These are phyloP conservation scores for Furcifer pardalis DNA, from an alignment of 2,797 vertebrate genomes.

Conservation along the genomic window DNA sequence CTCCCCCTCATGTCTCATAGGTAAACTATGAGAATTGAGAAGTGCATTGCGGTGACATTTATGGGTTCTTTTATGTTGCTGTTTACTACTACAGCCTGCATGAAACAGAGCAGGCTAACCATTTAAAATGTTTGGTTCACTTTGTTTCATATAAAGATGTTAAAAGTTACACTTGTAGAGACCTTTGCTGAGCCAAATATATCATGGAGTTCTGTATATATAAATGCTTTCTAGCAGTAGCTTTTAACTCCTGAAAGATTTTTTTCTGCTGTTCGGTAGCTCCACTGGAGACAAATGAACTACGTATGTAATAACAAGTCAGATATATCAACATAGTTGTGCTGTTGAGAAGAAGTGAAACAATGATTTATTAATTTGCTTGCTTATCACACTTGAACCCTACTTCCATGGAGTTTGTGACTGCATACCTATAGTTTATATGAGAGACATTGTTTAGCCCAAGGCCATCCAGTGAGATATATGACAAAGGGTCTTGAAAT, in stretches of 20 bases:
- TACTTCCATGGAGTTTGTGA: neutral
- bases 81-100: conserved; percentile 36
- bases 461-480: neutral
- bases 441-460: neutral
- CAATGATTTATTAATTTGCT: conserved; percentile 10
- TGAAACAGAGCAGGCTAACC: conserved; percentile 12
- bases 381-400: conserved; percentile 5
- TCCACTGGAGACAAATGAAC: neutral
- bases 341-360: neutral
- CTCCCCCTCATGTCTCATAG: neutral
- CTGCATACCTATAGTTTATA: neutral
- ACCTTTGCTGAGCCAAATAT: neutral
- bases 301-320: neutral
- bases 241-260: conserved; percentile 12
- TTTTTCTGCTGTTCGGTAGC: conserved; percentile 9
- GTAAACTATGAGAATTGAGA: conserved; percentile 34
- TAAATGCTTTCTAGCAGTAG: neutral
- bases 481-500: too few species aligned
- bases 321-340: conserved; percentile 5
- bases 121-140: conserved; percentile 33
- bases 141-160: conserved; percentile 15
- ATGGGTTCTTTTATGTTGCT: conserved; percentile 31
- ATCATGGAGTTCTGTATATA: conserved; percentile 31
- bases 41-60: conserved; percentile 21
- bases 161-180: neutral